phyloP scores from a whole-genome alignment of 2,888 invertebrate species.

The Hirtodrosophila cameraria region DNA sequence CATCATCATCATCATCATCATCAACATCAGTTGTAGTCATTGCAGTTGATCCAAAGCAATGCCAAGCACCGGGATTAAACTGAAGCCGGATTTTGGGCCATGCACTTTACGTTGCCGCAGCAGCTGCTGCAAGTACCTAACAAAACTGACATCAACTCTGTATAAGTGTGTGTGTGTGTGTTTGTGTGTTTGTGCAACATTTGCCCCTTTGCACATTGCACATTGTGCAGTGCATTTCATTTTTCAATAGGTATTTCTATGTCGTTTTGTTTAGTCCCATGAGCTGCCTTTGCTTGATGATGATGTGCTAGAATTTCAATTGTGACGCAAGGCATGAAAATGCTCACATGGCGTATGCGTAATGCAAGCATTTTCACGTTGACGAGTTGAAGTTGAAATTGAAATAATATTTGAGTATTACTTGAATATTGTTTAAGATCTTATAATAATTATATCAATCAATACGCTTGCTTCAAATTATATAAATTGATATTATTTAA shows the following conservation, averaged over 20 bases:
- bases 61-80: conserved; percentile 51
- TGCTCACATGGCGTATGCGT: conserved; percentile 33
- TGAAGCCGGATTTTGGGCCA: conserved; percentile 47
- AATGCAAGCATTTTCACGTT: conserved; percentile 34
- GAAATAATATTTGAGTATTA: conserved; percentile 2
- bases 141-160: conserved; percentile 23
- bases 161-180: not conserved
- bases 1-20: conserved; percentile 46
- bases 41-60: conserved; percentile 50
- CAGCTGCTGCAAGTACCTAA: conserved; percentile 21
- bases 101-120: conserved; percentile 35
- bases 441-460: no score
- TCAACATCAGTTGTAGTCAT: conserved; percentile 31
- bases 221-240: conserved; percentile 29
- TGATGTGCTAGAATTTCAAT: conserved; percentile 46
- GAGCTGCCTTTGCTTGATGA: conserved; percentile 20
- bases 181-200: conserved; percentile 1
- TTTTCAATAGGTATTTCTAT: conserved; percentile 40
- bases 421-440: no score
- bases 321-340: conserved; percentile 31
- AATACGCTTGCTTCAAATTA: no score
- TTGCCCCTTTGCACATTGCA: conserved; percentile 3
- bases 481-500: no score
- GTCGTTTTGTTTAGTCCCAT: conserved; percentile 13
- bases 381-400: conserved; percentile 7